Percentiles rank a stretch among this genome's conserved stretches.
These are phyloP conservation scores for Hemichromis elongatus DNA, from an alignment of 2,113 vertebrate species.

Conservation along the genomic window DNA sequence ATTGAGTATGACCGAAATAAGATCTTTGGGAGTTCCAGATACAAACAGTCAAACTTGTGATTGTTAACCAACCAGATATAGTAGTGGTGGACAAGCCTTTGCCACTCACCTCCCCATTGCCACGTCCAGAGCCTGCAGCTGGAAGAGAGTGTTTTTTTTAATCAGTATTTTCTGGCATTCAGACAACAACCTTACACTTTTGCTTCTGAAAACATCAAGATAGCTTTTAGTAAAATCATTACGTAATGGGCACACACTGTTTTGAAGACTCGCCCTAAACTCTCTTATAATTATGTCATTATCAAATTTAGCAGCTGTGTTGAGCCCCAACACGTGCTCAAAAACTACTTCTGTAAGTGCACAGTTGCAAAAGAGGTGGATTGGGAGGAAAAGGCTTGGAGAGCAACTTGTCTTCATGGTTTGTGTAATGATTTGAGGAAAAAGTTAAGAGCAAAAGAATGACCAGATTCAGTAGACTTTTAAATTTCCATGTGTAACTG, in stretches of 20 bases:
- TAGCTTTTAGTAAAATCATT: neutral
- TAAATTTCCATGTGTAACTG: neutral
- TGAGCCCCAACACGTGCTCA: neutral
- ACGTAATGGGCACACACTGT: neutral
- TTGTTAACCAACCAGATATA: neutral
- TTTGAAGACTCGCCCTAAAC: neutral
- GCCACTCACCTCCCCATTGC: neutral
- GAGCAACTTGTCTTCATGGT: neutral
- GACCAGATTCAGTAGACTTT: neutral
- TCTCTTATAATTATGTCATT: neutral
- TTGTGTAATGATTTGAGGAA: neutral
- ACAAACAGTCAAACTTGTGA: neutral
- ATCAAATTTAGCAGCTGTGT: neutral
- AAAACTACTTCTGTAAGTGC: neutral
- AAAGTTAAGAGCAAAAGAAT: neutral
- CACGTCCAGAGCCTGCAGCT: neutral
- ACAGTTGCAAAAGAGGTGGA: neutral
- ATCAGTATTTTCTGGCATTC: neutral
- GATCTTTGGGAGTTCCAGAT: neutral
- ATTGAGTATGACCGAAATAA: neutral
- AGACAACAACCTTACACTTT: neutral
- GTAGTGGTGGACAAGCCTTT: neutral
- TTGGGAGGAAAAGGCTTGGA: neutral
- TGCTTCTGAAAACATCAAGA: neutral
- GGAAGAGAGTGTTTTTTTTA: neutral